These are phyloP conservation scores for Thaumetopoea pityocampa DNA, from an alignment of 1,140 invertebrate genomes.

Conservation along the genomic window DNA sequence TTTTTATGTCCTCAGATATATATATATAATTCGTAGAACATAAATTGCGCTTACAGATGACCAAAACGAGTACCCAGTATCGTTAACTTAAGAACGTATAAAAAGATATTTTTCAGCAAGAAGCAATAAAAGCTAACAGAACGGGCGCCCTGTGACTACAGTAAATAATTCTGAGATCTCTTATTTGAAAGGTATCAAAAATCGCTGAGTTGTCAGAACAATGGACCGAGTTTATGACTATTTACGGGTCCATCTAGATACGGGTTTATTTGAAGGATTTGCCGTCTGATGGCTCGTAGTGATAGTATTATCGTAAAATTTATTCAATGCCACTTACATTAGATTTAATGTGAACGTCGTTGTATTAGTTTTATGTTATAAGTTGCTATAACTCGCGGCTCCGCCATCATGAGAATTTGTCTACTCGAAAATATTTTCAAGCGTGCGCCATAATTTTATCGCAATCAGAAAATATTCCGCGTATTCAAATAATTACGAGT, in stretches of 20 bases:
- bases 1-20: conserved; percentile 24
- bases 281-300: conserved; percentile 33
- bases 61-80: conserved; percentile 26
- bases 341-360: conserved; percentile 6
- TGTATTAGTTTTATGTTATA: conserved; percentile 17
- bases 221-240: conserved; percentile 29
- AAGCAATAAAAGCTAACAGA: conserved; percentile 23
- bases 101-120: conserved; percentile 20
- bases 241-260: conserved; percentile 21
- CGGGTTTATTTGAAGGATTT: conserved; percentile 32
- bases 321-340: conserved; percentile 38
- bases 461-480: too few species aligned
- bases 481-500: too few species aligned
- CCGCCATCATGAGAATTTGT: too few species aligned
- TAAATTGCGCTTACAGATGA: conserved; percentile 27
- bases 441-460: too few species aligned
- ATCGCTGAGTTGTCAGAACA: conserved; percentile 40
- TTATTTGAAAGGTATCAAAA: conserved; percentile 39
- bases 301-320: conserved; percentile 39
- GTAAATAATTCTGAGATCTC: conserved; percentile 26
- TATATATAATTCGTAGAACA: conserved; percentile 28
- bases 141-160: conserved; percentile 20
- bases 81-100: conserved; percentile 21
- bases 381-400: conserved; percentile 9
- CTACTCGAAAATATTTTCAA: too few species aligned